Conservation (phyloP, 2,113 vertebrate species). For the Ptilonorhynchus violaceus region DNA sequence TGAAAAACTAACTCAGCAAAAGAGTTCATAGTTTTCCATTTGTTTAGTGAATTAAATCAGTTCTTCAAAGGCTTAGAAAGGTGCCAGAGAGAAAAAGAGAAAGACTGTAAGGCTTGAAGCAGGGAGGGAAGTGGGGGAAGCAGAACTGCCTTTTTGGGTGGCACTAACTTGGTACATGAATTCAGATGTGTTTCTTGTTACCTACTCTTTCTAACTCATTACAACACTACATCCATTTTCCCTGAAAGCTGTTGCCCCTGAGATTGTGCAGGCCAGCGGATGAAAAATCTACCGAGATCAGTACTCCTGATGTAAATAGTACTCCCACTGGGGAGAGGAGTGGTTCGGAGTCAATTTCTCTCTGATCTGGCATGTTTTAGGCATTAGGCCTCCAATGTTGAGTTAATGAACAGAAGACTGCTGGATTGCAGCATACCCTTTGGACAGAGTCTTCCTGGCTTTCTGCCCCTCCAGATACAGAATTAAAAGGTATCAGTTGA, state of each 20-base stretch:
- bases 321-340: neutral
- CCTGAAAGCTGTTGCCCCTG: neutral
- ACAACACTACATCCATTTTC: neutral
- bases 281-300: neutral
- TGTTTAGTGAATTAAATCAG: neutral
- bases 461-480: neutral
- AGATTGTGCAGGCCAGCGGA: neutral
- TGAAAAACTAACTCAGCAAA: neutral
- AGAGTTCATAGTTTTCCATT: neutral
- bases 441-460: neutral
- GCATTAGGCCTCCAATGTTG: neutral
- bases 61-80: neutral
- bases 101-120: neutral
- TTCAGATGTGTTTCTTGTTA: neutral
- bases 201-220: neutral
- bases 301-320: neutral
- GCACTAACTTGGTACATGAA: neutral
- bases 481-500: neutral
- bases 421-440: neutral
- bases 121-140: neutral
- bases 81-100: neutral
- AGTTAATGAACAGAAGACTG: neutral
- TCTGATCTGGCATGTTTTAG: neutral
- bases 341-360: neutral
- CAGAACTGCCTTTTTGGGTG: neutral